A percentile compares a stretch with the other conserved stretches of the same genome.
These are phyloP conservation scores for Clivina fossor DNA, from an alignment of 2,888 invertebrate species.

Conservation along the genomic window DNA sequence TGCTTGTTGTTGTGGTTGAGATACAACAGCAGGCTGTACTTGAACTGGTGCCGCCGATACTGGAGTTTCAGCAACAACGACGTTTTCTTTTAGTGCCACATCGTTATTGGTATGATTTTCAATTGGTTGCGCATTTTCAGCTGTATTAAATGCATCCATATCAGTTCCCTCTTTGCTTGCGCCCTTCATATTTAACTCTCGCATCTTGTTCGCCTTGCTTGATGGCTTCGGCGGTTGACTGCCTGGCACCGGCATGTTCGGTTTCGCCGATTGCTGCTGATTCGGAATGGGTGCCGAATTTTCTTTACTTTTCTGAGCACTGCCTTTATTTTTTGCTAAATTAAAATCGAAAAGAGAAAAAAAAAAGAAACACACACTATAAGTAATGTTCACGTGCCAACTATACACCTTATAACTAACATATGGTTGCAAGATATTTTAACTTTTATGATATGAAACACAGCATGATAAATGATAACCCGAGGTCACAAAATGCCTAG, in stretches of 20 bases:
- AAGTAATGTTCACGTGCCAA: too few relatives aligned
- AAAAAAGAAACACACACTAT: constrained; percentile 17
- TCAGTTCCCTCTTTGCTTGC: constrained; percentile 63
- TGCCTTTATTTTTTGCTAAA: constrained; percentile 30
- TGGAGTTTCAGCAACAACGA: constrained; percentile 26
- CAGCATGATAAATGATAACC: constrained; percentile 11
- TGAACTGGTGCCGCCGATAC: not conserved
- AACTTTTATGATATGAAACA: constrained; percentile 13
- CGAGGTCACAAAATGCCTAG: constrained; percentile 19
- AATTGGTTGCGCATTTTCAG: constrained; percentile 38
- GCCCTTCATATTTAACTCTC: constrained; percentile 59
- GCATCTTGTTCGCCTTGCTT: constrained; percentile 56
- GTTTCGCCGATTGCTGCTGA: constrained; percentile 36
- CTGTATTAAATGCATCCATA: constrained; percentile 60
- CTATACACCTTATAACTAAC: too few relatives aligned
- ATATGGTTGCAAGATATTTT: constrained; percentile 15
- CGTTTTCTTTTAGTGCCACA: constrained; percentile 13
- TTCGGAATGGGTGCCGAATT: constrained; percentile 19
- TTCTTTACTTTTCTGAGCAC: constrained; percentile 28
- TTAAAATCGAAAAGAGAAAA: too few relatives aligned
- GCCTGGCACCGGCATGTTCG: constrained; percentile 44
- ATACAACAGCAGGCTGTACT: constrained; percentile 18
- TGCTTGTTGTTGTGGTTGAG: constrained; percentile 12
- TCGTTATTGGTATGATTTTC: constrained; percentile 34
- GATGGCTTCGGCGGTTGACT: constrained; percentile 56